These are phyloP conservation scores for Campoletis sonorensis DNA, from an alignment of 1,140 invertebrate species.

Conservation along the genomic window DNA sequence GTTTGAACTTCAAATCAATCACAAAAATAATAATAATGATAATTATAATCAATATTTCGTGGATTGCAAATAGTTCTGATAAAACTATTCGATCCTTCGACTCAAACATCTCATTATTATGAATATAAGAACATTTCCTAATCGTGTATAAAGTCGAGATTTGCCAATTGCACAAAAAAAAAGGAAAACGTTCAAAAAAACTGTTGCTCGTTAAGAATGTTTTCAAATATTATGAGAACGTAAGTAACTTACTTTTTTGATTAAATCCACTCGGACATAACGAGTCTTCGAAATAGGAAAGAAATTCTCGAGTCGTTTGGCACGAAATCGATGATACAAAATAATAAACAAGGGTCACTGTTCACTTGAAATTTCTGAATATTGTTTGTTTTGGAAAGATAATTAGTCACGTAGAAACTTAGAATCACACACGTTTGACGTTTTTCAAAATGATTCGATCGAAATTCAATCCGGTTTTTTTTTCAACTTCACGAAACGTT, in stretches of 20 bases:
- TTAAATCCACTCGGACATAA: slow-evolving; percentile 29
- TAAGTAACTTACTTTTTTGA: slow-evolving; percentile 26
- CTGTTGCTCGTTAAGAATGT: no score
- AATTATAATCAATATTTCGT: no score
- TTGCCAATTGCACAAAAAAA: background rate
- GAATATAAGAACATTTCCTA: no score
- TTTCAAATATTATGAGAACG: background rate
- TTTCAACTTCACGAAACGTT: background rate
- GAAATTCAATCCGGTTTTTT: background rate
- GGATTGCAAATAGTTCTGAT: no score
- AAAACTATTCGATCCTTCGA: no score
- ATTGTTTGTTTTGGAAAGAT: background rate
- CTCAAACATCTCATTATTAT: no score
- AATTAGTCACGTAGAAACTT: background rate
- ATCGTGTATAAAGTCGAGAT: no score
- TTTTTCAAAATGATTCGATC: background rate
- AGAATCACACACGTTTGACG: background rate
- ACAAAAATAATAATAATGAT: no score
- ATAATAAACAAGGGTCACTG: background rate
- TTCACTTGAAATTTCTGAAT: background rate
- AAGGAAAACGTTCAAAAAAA: background rate
- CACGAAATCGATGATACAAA: background rate
- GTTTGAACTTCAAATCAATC: no score
- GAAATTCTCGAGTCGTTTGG: slow-evolving; percentile 2
- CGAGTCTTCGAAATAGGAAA: background rate